These are phyloP conservation scores for Apotomis turbidana DNA, from an alignment of 2,888 invertebrate species.

Conservation along the genomic window DNA sequence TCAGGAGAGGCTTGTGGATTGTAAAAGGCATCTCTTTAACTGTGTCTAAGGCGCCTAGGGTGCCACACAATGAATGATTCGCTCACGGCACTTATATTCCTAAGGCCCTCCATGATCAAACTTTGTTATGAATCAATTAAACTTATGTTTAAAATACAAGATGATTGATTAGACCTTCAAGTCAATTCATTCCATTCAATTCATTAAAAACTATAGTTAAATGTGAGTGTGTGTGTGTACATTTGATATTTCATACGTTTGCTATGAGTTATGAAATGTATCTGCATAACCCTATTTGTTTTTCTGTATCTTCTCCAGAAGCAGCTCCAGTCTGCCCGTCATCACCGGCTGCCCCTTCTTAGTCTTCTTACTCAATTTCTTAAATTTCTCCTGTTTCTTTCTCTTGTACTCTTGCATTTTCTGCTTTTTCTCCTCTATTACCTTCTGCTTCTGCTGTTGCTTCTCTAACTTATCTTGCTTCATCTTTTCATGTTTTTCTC, in stretches of 20 bases:
- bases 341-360: conserved; percentile 94
- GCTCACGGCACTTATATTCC: no score
- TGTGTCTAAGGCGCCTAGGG: no score
- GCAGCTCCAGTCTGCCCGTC: conserved; percentile 90
- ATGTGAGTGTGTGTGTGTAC: neutral
- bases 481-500: conserved; percentile 79
- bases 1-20: no score
- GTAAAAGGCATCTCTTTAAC: no score
- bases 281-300: conserved; percentile 25
- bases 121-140: no score
- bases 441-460: conserved; percentile 74
- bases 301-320: conserved; percentile 90
- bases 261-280: no score
- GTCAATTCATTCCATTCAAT: neutral
- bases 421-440: conserved; percentile 83
- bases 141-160: neutral
- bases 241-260: neutral
- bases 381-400: conserved; percentile 87
- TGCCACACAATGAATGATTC: no score
- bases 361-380: conserved; percentile 89
- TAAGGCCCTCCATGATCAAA: no score
- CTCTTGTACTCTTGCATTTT: conserved; percentile 87
- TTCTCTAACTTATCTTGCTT: conserved; percentile 82
- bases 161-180: conserved; percentile 10
- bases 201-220: conserved; percentile 8